Percentiles rank a stretch among this genome's conserved stretches.
Evolutionary conservation across 2,113 vertebrate genomes (phyloP).

Genomic region (Pelobates fuscus): DNA sequence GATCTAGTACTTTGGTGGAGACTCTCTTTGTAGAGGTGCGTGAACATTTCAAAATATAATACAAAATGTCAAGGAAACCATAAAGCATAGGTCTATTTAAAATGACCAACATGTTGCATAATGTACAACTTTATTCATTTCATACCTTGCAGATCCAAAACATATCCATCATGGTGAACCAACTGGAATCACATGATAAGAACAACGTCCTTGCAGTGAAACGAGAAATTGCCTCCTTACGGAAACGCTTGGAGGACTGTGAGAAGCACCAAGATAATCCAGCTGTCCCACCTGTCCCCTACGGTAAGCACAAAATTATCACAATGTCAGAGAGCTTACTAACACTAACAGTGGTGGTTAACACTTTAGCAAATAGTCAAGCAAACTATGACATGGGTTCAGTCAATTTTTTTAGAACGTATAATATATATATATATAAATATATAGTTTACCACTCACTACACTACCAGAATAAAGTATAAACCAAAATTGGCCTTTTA

Average conservation of each 20-base stretch:
- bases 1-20: conserved; percentile 56
- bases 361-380: too few relatives aligned
- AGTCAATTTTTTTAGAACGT: too few relatives aligned
- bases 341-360: too few relatives aligned
- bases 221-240: conserved; percentile 66
- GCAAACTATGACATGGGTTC: too few relatives aligned
- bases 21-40: conserved; percentile 61
- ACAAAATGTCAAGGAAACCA: background rate
- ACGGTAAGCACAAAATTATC: conserved; percentile 12
- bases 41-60: background rate
- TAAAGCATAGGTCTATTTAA: background rate
- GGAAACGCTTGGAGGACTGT: conserved; percentile 70
- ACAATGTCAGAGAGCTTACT: background rate
- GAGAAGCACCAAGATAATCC: conserved; percentile 46
- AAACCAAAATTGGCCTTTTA: too few relatives aligned
- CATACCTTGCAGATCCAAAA: conserved; percentile 63
- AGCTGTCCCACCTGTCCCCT: background rate
- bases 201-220: conserved; percentile 68
- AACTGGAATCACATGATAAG: conserved; percentile 68
- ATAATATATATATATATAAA: too few relatives aligned
- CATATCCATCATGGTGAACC: conserved; percentile 68
- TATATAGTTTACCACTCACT: too few relatives aligned
- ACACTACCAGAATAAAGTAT: too few relatives aligned
- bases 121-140: too few relatives aligned
- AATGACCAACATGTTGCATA: background rate